A percentile compares a stretch with the other conserved stretches of the same genome.
These are phyloP conservation scores for Gryon sp. DNA, from an alignment of 1,140 invertebrate genomes.

Conservation along the genomic window DNA sequence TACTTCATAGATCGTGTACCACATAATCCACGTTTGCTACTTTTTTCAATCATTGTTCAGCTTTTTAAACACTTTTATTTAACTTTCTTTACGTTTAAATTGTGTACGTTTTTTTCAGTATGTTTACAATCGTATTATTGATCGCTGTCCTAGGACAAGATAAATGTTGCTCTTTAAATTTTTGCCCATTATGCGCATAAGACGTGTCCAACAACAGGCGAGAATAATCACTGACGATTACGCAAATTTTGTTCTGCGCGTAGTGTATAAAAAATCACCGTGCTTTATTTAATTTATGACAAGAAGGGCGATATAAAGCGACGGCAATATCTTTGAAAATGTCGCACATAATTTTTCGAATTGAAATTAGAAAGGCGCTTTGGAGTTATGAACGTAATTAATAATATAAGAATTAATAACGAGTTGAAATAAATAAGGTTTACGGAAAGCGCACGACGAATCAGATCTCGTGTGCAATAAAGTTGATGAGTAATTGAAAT, in stretches of 20 bases:
- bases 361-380: conserved; percentile 1
- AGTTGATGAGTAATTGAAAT: conserved; percentile 27
- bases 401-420: conserved; percentile 14
- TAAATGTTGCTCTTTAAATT: conserved; percentile 35
- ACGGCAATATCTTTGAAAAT: conserved; percentile 4
- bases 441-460: background rate
- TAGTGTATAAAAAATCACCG: conserved; percentile 10
- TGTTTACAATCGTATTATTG: conserved; percentile 26
- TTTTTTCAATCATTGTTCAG: too few species aligned
- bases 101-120: conserved; percentile 6
- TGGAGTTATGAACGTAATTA: conserved; percentile 2
- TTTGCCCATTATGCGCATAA: conserved; percentile 10
- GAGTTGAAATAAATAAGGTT: conserved; percentile 13
- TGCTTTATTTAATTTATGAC: conserved; percentile 23
- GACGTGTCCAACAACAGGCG: conserved; percentile 14
- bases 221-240: conserved; percentile 37
- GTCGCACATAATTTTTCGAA: conserved; percentile 11
- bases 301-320: conserved; percentile 13
- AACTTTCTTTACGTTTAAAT: background rate
- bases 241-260: conserved; percentile 14
- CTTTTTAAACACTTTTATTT: too few species aligned
- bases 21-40: background rate
- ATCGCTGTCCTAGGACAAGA: conserved; percentile 16
- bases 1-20: background rate
- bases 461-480: conserved; percentile 7